Conservation (phyloP, 1,140 invertebrate genomes). For the Bombus polaris region DNA sequence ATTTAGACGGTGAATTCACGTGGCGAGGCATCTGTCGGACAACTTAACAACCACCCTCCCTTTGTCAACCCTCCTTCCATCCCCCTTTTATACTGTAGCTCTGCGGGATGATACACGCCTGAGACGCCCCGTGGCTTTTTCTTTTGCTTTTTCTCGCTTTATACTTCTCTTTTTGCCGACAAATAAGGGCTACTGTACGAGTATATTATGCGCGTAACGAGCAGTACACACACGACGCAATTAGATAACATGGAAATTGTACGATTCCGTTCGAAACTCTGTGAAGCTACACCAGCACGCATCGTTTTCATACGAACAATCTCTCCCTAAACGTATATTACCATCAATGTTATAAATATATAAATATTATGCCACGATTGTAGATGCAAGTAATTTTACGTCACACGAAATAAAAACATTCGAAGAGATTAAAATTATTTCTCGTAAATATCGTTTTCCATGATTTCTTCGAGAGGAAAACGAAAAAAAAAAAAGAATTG, state of each 20-base stretch:
- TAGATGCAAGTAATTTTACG: too few relatives aligned
- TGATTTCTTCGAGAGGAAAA: too few relatives aligned
- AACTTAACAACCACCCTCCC: constrained; percentile 67
- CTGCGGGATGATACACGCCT: constrained; percentile 61
- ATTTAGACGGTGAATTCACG: constrained; percentile 62
- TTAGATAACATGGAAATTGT: not conserved
- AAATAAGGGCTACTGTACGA: constrained; percentile 36
- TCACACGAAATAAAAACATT: not conserved
- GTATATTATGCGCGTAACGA: constrained; percentile 32
- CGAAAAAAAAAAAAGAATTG: too few relatives aligned
- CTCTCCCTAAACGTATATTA: not conserved
- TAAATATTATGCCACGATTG: accelerated
- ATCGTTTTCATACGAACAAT: too few relatives aligned
- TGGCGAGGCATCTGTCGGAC: constrained; percentile 71
- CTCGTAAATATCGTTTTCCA: too few relatives aligned
- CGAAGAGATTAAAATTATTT: too few relatives aligned
- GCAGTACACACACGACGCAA: not conserved
- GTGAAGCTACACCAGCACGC: accelerated
- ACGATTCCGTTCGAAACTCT: not conserved
- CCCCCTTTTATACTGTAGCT: constrained; percentile 53
- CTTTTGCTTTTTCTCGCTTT: constrained; percentile 49
- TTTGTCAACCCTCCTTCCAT: constrained; percentile 28
- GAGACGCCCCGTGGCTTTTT: constrained; percentile 66
- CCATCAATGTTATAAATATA: too few relatives aligned
- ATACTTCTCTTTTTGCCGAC: constrained; percentile 30